phyloP scores from a whole-genome alignment of 2,888 invertebrate genomes.

The Heliconius cydno region DNA sequence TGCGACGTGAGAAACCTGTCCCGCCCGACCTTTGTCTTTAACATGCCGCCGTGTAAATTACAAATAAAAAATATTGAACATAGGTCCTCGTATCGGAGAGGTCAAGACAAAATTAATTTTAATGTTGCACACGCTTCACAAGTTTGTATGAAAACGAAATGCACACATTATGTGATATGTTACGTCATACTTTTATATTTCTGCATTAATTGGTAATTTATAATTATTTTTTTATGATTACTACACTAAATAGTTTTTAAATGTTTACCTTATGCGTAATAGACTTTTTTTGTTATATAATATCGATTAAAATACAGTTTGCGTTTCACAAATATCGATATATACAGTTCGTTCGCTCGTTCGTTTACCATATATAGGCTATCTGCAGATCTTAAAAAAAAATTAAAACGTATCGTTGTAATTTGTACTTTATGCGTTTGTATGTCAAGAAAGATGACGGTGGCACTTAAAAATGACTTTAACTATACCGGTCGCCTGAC shows the following conservation, averaged over 20 bases:
- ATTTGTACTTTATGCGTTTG: slow-evolving; percentile 54
- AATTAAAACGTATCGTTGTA: slow-evolving; percentile 41
- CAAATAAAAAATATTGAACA: slow-evolving; percentile 50
- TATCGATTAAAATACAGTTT: slow-evolving; percentile 5
- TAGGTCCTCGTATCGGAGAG: slow-evolving; percentile 50
- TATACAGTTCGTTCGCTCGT: slow-evolving; percentile 12
- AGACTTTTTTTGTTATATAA: slow-evolving; percentile 1
- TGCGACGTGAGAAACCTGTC: slow-evolving; percentile 65
- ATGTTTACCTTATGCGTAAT: background rate
- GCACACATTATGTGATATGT: slow-evolving; percentile 1
- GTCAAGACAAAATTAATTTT: slow-evolving; percentile 46
- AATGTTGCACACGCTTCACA: slow-evolving; percentile 28
- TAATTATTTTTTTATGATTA: slow-evolving; percentile 10
- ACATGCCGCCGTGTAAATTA: slow-evolving; percentile 52
- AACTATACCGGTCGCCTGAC: slow-evolving; percentile 59
- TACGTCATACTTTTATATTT: slow-evolving; percentile 6
- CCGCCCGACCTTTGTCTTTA: slow-evolving; percentile 68
- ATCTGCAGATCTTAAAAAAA: slow-evolving; percentile 33
- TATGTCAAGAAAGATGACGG: slow-evolving; percentile 54
- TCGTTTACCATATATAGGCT: slow-evolving; percentile 36
- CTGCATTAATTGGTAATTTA: background rate
- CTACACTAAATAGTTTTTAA: background rate
- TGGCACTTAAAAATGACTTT: slow-evolving; percentile 54
- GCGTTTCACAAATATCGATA: slow-evolving; percentile 14
- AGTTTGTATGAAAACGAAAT: slow-evolving; percentile 9